These are phyloP conservation scores for Chelonoidis abingdonii DNA, from an alignment of 2,113 vertebrate species.

Conservation along the genomic window DNA sequence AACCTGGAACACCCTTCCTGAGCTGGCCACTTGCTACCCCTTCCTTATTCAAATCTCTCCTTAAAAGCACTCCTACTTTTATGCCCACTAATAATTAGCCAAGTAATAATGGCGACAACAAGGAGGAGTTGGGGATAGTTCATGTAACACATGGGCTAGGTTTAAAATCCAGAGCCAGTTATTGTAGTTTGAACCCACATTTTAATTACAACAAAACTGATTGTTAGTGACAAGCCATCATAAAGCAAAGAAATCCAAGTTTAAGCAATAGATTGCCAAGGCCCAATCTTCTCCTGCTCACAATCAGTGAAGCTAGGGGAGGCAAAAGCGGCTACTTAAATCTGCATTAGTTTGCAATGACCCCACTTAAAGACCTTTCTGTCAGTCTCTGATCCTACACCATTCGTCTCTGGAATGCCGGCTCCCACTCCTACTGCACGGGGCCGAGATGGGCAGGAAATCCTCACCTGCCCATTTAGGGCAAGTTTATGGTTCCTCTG, in stretches of 20 bases:
- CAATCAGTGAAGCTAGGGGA: background rate
- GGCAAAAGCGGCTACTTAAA: background rate
- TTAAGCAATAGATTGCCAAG: background rate
- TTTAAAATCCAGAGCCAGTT: background rate
- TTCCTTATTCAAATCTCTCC: background rate
- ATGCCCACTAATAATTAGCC: background rate
- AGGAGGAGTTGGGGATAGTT: background rate
- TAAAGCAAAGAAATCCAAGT: background rate
- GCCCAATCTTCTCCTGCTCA: background rate
- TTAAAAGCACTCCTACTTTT: background rate
- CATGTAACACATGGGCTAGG: background rate
- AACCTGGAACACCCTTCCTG: background rate
- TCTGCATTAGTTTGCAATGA: background rate
- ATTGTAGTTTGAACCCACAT: background rate
- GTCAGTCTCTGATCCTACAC: background rate
- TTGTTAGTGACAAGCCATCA: background rate
- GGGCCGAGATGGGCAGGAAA: background rate
- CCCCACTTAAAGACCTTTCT: background rate
- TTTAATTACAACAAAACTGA: background rate
- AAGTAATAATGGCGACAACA: background rate
- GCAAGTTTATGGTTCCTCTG: background rate
- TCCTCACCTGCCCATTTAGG: background rate
- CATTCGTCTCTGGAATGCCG: background rate
- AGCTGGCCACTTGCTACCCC: background rate
- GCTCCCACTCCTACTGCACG: background rate